Conservation (phyloP, 1,140 invertebrate genomes). For the Aleiodes sp. region DNA sequence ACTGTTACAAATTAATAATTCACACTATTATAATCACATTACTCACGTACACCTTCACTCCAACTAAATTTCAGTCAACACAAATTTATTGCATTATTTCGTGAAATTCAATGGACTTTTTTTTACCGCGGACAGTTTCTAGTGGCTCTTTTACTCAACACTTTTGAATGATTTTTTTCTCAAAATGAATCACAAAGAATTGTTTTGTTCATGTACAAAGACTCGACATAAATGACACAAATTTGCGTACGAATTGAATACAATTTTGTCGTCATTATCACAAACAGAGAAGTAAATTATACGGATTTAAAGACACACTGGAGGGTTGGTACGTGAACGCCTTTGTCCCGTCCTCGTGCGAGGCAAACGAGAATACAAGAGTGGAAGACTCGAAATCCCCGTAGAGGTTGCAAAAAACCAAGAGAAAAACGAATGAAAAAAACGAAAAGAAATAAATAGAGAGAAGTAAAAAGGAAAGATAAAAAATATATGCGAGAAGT, state of each 20-base stretch:
- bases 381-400: constrained; percentile 26
- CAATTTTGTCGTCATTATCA: constrained; percentile 24
- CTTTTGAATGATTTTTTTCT: not conserved
- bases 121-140: too few species aligned
- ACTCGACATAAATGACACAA: constrained; percentile 8
- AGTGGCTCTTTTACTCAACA: too few species aligned
- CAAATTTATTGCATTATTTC: too few species aligned
- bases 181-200: not conserved
- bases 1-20: constrained; percentile 67
- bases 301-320: not conserved
- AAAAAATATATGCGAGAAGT: constrained; percentile 6
- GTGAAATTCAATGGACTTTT: too few species aligned
- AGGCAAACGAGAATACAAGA: constrained; percentile 25
- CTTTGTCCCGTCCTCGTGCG: constrained; percentile 26
- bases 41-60: too few species aligned
- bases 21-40: not conserved
- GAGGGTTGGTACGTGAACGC: not conserved
- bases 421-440: constrained; percentile 18
- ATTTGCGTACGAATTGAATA: constrained; percentile 29
- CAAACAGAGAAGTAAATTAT: constrained; percentile 16
- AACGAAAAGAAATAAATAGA: not conserved
- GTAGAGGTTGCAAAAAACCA: not conserved
- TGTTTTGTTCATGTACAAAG: not conserved
- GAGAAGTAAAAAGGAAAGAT: not conserved
- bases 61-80: too few species aligned